Base-by-base conservation (phyloP, 2,888 invertebrate species). In the Brassicogethes aeneus region DNA sequence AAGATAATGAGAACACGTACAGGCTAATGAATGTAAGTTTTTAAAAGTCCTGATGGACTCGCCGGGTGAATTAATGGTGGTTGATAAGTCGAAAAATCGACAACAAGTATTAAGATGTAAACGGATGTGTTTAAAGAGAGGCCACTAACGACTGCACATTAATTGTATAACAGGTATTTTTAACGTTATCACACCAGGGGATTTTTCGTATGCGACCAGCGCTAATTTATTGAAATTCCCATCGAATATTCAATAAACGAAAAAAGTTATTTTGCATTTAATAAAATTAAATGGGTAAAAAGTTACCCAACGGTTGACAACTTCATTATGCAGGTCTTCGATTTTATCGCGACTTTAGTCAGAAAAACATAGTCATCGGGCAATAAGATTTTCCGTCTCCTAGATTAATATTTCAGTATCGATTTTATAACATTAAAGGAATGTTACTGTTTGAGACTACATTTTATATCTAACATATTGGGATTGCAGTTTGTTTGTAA, bases 91-190 rank as follows among this genome's bases (percentile, higher is more conserved):
- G 48, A 52, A 53, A 49, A 49, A 47, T 35, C 39, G 43, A 51
- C 47, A 51, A 50, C 48, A 50, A 23, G 46, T 46, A 53, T 53
- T 52, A 52, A 53, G 51, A 52, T 51, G 51, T 53, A 48, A 51
- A 48, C 42, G 45, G 42, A 49, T 47, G 43, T 50, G 48, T 50
- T 45, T 48, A 51, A 50, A 49, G 50, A 50, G 41, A 39, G 38
- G 29, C 38, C 42, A 41, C 44, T 51, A 52, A 51, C 52, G 51
- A 52, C 46, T 31, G 5, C 17, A 39, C 49, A 53, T 52, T 23
- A 23, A 23, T 23, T 23, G 23, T 10, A 5, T 5, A 10, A 23
- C 23, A 10, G 23, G 23, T 7, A 23, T 23, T 10, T 10, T 5
- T 10, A 10, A 23, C 23, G 23, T 23, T 23, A 23, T 23, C 23